These are phyloP conservation scores for Myotis yumanensis DNA, from an alignment of 2,113 vertebrate species.

Conservation along the genomic window DNA sequence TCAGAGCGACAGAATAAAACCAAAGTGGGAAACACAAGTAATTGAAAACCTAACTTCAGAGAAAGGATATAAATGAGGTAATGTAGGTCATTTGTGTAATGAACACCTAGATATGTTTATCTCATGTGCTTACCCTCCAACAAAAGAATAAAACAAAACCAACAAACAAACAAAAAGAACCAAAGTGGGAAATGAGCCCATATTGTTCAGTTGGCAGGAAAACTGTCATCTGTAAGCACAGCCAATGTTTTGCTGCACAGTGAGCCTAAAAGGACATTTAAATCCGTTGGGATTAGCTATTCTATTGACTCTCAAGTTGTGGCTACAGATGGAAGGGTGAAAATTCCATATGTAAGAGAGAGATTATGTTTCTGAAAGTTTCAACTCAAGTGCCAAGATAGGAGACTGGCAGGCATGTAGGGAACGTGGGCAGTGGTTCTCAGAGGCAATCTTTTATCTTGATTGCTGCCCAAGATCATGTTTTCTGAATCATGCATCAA, in stretches of 20 bases:
- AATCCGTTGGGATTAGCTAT: neutral
- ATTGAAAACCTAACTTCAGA: slow-evolving; percentile 1
- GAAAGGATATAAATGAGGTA: neutral
- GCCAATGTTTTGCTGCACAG: neutral
- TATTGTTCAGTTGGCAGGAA: neutral
- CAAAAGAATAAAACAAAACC: neutral
- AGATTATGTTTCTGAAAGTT: neutral
- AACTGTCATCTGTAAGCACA: neutral
- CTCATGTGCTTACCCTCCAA: neutral
- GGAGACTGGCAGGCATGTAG: neutral
- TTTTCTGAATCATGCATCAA: neutral
- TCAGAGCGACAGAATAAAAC: neutral
- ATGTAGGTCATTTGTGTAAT: neutral
- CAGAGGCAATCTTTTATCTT: neutral
- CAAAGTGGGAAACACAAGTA: neutral
- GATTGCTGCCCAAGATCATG: neutral
- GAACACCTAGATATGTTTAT: neutral
- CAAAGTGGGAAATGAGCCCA: neutral
- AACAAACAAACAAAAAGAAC: neutral
- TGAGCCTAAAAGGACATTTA: neutral
- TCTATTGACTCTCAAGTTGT: neutral
- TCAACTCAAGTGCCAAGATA: neutral
- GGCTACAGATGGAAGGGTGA: neutral
- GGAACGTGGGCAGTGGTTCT: neutral
- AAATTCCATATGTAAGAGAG: neutral